These are phyloP conservation scores for Meghimatium bilineatum DNA, from an alignment of 2,888 invertebrate species.

Conservation along the genomic window DNA sequence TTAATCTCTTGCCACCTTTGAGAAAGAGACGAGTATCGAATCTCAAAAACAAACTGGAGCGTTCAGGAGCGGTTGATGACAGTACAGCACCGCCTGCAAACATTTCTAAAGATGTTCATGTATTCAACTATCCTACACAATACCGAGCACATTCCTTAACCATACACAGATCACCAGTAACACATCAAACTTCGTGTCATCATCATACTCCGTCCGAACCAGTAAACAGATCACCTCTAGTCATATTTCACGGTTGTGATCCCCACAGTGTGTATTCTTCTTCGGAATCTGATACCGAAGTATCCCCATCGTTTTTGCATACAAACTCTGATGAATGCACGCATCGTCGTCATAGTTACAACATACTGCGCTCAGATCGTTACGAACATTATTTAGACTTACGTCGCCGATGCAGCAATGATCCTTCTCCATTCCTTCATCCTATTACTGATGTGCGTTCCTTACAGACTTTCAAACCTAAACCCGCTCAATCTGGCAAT, in stretches of 20 bases:
- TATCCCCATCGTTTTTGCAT: neutral
- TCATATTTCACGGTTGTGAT: slow-evolving; percentile 1
- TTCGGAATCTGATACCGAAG: neutral
- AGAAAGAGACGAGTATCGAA: slow-evolving; percentile 37
- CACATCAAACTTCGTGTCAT: neutral
- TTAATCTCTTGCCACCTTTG: slow-evolving; percentile 46
- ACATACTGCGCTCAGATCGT: neutral
- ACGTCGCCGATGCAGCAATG: slow-evolving; percentile 12
- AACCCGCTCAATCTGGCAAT: neutral
- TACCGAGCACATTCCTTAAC: slow-evolving; percentile 1
- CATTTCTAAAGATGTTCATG: slow-evolving; percentile 26
- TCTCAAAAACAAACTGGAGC: slow-evolving; percentile 33
- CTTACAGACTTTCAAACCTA: neutral
- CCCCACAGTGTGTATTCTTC: neutral
- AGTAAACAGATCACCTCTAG: slow-evolving; percentile 3
- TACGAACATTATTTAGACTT: neutral
- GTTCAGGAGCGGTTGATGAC: slow-evolving; percentile 39
- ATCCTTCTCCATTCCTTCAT: neutral
- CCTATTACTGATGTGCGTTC: neutral
- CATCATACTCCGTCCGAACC: slow-evolving; percentile 11
- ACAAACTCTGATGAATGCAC: neutral
- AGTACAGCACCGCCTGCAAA: neutral
- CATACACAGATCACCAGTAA: neutral
- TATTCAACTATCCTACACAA: slow-evolving; percentile 1
- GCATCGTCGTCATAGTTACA: slow-evolving; percentile 19